Conservation (phyloP, 2,888 invertebrate genomes). For the Chydorus sphaericus region DNA sequence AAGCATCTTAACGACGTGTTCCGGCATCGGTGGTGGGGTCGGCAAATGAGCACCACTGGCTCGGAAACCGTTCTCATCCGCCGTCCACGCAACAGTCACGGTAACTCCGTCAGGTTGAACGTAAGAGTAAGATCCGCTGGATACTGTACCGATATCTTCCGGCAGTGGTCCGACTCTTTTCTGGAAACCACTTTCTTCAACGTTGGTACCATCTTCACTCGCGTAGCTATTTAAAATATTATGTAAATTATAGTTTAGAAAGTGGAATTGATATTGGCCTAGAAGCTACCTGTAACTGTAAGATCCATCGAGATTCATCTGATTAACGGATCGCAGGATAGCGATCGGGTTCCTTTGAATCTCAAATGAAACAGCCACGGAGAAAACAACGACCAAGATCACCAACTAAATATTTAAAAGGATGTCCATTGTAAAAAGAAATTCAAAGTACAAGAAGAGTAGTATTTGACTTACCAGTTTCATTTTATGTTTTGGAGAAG, state of each 20-base stretch:
- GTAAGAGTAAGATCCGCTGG: conserved; percentile 37
- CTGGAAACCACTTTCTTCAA: conserved; percentile 8
- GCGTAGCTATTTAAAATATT: neutral
- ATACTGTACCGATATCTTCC: conserved; percentile 22
- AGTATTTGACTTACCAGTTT: too few relatives aligned
- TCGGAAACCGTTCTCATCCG: conserved; percentile 42
- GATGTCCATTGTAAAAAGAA: too few relatives aligned
- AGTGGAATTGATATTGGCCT: neutral
- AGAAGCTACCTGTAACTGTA: conserved; percentile 12
- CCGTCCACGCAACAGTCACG: conserved; percentile 35
- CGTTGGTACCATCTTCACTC: conserved; percentile 13
- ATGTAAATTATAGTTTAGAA: neutral
- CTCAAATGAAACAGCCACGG: too few relatives aligned
- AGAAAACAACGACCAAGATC: too few relatives aligned
- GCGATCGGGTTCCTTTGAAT: conserved; percentile 11
- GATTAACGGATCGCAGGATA: conserved; percentile 7
- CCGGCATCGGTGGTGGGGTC: conserved; percentile 13
- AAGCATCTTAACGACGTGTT: conserved; percentile 6
- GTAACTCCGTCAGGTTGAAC: conserved; percentile 34
- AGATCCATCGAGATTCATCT: conserved; percentile 12
- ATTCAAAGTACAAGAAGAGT: too few relatives aligned
- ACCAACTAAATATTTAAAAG: too few relatives aligned
- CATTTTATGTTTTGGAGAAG: too few relatives aligned
- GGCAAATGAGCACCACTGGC: conserved; percentile 25
- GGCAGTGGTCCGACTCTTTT: conserved; percentile 5